A percentile compares a stretch with the other conserved stretches of the same genome.
These are phyloP conservation scores for Patiria pectinifera DNA, from an alignment of 53 echinoderm and acorn worm genomes.

Conservation along the genomic window DNA sequence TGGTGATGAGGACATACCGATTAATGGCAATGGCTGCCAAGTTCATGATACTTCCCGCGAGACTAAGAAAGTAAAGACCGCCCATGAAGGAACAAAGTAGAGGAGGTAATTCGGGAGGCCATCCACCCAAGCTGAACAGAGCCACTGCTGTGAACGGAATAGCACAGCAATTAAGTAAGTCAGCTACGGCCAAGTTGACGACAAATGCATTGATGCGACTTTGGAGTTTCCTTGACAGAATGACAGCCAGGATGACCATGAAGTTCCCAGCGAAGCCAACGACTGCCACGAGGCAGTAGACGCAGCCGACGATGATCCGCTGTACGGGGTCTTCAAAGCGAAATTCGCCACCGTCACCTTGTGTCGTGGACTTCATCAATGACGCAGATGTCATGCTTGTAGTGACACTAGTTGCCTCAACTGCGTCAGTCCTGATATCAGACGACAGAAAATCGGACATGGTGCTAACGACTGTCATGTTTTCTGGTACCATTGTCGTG, in stretches of 20 bases:
- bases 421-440: too few relatives aligned
- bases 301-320: conserved; percentile 41
- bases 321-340: conserved; percentile 66
- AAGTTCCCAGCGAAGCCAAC: conserved; percentile 63
- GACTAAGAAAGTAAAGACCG: conserved; percentile 32
- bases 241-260: conserved; percentile 73
- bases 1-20: conserved; percentile 73
- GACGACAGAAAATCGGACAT: neutral
- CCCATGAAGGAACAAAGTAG: conserved; percentile 54
- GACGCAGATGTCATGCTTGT: neutral
- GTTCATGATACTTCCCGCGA: conserved; percentile 67
- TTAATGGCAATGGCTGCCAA: conserved; percentile 74
- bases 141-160: conserved; percentile 66
- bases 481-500: neutral
- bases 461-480: neutral
- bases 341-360: conserved; percentile 39
- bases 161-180: conserved; percentile 50
- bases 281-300: conserved; percentile 53
- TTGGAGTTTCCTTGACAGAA: conserved; percentile 68
- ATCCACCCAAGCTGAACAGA: conserved; percentile 58
- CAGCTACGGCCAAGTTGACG: conserved; percentile 75
- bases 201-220: conserved; percentile 76
- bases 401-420: too few relatives aligned
- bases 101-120: conserved; percentile 56
- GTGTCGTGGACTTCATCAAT: neutral